A percentile compares a stretch with the other conserved stretches of the same genome.
These are phyloP conservation scores for Himalopsyche anomala DNA, from an alignment of 2,888 invertebrate genomes.

Conservation along the genomic window DNA sequence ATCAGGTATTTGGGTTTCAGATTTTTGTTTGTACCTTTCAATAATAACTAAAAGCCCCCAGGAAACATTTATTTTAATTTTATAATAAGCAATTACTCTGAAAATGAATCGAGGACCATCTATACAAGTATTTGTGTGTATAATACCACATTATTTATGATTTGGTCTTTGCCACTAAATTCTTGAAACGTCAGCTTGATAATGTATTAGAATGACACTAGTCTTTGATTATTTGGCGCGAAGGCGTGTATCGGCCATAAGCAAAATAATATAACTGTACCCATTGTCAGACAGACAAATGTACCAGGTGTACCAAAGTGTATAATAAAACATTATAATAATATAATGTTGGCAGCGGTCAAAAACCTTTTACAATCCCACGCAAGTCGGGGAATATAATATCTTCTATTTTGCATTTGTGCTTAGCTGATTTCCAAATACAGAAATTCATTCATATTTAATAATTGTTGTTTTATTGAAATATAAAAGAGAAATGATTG, in stretches of 20 bases:
- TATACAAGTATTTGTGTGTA: background rate
- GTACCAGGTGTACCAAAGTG: background rate
- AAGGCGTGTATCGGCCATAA: background rate
- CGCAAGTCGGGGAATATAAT: background rate
- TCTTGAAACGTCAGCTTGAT: background rate
- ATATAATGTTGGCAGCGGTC: background rate
- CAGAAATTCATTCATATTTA: no score
- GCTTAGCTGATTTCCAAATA: constrained; percentile 16
- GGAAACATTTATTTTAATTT: no score
- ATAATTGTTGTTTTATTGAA: no score
- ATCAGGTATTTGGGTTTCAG: no score
- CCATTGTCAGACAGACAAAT: constrained; percentile 13
- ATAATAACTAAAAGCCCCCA: no score
- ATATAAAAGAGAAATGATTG: no score
- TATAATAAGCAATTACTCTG: no score
- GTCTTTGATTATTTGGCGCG: constrained; percentile 15
- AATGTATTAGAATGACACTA: background rate
- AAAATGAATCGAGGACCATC: no score
- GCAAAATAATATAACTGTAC: constrained; percentile 15
- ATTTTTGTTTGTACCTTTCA: no score
- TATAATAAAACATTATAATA: constrained; percentile 14
- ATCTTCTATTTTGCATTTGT: constrained; percentile 6
- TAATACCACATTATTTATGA: background rate
- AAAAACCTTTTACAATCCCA: constrained; percentile 22
- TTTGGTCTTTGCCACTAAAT: background rate